Base-by-base conservation (phyloP, 2,888 invertebrate species). In the Bombylius major region DNA sequence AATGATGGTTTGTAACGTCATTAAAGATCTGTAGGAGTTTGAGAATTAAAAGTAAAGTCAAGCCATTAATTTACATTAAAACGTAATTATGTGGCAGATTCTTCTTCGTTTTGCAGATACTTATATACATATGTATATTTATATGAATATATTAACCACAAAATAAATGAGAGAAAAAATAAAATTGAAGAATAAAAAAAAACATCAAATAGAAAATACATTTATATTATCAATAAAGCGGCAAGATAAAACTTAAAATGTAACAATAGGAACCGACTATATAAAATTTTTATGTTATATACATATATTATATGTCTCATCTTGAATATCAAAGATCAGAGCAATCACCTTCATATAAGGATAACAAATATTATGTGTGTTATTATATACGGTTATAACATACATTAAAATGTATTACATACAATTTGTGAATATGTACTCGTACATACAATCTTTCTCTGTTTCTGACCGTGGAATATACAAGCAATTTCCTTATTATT, bases 21-120 rank as follows among this genome's bases (percentile, higher is more conserved):
- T 56, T 56, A 56, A 51, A 56, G 56, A 52, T 42, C 39, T 42
- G 39, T 42, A 42, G 39, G 39, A 42, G 39, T 42, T 11, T 11
- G 11, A 42, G 11, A 52, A 11, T 36, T 36, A 11, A 11, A 42
- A 42, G 39, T 42, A 42, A 42, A 55, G 55, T 55, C 50, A 55
- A 50, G 51, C 55, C 51, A 59, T 59, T 57, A 59, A 59, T 59
- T 59, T 59, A 58, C 56, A 59, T 59, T 59, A 59, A 59, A 59
- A 59, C 54, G 59, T 56, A 59, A 59, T 59, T 59, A 59, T 56
- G 59, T 58, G 56, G 55, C 55, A 47, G 50, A 55, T 47, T 55
- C 46, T 55, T 50, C 44, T 50, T 7, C 23, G 50, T 50, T 50
- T 54, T 51, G 50, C 55, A 50, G 55, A 42, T 11, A 42, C 11